Percentiles rank a stretch among this genome's conserved stretches.
These are phyloP conservation scores for Zosterops pallidus DNA, from an alignment of 2,113 vertebrate species.

Conservation along the genomic window DNA sequence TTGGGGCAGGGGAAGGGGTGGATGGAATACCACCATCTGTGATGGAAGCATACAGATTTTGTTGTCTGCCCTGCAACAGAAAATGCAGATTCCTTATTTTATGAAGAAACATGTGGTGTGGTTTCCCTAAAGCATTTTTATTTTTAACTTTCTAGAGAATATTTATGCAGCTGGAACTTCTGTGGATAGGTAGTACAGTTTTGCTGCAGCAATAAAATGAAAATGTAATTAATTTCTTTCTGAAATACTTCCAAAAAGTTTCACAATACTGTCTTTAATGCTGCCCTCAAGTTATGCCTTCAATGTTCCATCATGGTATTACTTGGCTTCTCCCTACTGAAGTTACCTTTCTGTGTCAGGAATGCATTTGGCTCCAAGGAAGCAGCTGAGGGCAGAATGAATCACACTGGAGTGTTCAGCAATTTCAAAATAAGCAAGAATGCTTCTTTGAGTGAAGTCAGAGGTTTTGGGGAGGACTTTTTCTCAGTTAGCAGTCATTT, in stretches of 20 bases:
- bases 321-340: neutral
- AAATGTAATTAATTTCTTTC: constrained; percentile 20
- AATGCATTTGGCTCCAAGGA: neutral
- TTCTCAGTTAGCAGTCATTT: neutral
- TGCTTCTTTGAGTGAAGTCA: neutral
- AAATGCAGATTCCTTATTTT: constrained; percentile 37
- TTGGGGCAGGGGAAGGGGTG: neutral
- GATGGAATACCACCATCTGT: neutral
- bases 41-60: constrained; percentile 8
- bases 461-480: neutral
- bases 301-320: neutral
- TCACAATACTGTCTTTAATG: neutral
- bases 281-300: neutral
- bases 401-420: neutral
- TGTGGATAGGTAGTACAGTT: constrained; percentile 12
- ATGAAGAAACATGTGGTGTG: constrained; percentile 24
- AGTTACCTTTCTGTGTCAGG: constrained; percentile 17
- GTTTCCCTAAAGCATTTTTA: constrained; percentile 31
- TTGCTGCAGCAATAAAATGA: constrained; percentile 18
- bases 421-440: constrained; percentile 27
- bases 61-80: constrained; percentile 4
- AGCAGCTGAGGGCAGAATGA: constrained; percentile 5
- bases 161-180: constrained; percentile 36
- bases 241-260: constrained; percentile 13
- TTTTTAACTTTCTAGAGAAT: constrained; percentile 55